phyloP scores from a whole-genome alignment of 2,888 invertebrate genomes.

The Dichetophora obliterata region DNA sequence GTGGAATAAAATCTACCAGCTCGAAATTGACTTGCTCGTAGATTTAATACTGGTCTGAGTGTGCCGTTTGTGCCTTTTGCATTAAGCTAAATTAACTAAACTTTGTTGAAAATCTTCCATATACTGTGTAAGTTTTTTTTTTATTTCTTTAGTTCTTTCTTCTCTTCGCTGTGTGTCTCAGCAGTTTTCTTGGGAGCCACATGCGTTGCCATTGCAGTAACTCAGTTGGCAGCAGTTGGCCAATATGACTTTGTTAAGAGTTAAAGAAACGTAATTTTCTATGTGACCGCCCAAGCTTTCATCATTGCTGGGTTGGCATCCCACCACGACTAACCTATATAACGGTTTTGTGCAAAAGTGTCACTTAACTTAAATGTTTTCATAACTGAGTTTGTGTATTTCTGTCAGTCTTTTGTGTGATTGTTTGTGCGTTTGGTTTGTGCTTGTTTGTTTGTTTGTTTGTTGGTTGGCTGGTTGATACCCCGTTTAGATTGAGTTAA shows the following conservation, averaged over 20 bases:
- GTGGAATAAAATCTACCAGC: no score
- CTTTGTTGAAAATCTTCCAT: not conserved
- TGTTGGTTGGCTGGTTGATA: not conserved
- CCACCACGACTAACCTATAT: not conserved
- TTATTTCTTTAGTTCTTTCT: not conserved
- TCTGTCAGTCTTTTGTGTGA: conserved; percentile 2
- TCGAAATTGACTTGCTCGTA: no score
- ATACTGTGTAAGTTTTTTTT: not conserved
- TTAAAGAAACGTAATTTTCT: conserved; percentile 62
- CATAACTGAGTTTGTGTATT: conserved; percentile 10
- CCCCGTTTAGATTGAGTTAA: not conserved
- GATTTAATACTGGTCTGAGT: not conserved
- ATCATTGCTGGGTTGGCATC: not conserved
- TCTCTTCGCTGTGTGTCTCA: not conserved
- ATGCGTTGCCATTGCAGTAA: conserved; percentile 42
- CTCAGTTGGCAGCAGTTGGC: conserved; percentile 60
- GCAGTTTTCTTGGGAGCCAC: conserved; percentile 14
- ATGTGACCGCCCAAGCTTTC: conserved; percentile 8
- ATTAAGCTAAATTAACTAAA: conserved; percentile 13
- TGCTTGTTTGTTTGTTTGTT: not conserved
- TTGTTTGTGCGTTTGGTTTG: not conserved
- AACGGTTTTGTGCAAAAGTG: conserved; percentile 3
- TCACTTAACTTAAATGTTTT: conserved; percentile 9
- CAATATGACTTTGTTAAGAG: conserved; percentile 63
- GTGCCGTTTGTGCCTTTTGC: not conserved